Evolutionary conservation across 2,113 vertebrate genomes (phyloP).

Genomic region (Melanostigma gelatinosum): DNA sequence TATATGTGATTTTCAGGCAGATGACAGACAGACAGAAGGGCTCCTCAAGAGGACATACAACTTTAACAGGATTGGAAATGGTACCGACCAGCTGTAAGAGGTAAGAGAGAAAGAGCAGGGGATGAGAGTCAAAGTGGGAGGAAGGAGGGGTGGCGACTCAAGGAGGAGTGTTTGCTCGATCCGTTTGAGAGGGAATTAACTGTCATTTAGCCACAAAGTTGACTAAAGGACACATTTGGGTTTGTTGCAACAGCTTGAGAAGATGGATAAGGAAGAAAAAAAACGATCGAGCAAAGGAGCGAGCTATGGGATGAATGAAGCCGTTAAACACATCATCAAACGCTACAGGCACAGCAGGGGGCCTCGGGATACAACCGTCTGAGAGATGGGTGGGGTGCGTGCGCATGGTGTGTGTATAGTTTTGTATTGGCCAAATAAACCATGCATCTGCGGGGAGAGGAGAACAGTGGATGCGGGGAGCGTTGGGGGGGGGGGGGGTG

Average conservation of each 20-base stretch:
- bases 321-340: conserved; percentile 75
- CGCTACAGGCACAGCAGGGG: conserved; percentile 74
- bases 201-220: conserved; percentile 52
- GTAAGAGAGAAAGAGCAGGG: conserved; percentile 60
- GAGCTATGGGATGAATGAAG: conserved; percentile 65
- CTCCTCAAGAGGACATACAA: conserved; percentile 67
- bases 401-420: conserved; percentile 64
- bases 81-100: conserved; percentile 70
- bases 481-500: background rate
- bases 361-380: conserved; percentile 72
- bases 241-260: conserved; percentile 33
- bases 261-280: conserved; percentile 33
- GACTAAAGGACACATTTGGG: conserved; percentile 26
- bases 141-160: conserved; percentile 47
- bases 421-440: conserved; percentile 73
- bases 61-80: conserved; percentile 81
- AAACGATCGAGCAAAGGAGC: conserved; percentile 21
- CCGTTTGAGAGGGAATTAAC: conserved; percentile 46
- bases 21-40: conserved; percentile 73
- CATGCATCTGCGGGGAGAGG: conserved; percentile 65
- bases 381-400: conserved; percentile 67
- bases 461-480: conserved; percentile 60
- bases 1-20: conserved; percentile 63
- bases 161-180: conserved; percentile 25
- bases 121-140: conserved; percentile 67